These are phyloP conservation scores for Coregonus suidteri DNA, from an alignment of 2,797 vertebrate genomes.

Conservation along the genomic window DNA sequence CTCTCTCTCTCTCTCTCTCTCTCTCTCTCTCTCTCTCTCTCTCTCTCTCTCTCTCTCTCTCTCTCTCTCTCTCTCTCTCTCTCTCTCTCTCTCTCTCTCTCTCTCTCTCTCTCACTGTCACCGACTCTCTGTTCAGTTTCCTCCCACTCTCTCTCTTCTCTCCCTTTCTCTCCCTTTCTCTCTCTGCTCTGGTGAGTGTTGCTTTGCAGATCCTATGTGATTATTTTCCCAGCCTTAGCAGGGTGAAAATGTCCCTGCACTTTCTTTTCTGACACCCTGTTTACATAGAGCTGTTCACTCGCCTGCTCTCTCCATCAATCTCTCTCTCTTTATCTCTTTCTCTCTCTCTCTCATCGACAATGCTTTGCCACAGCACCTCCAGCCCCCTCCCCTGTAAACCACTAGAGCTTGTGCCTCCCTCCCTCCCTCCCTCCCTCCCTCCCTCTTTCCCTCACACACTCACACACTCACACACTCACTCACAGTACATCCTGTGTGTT, in stretches of 20 bases:
- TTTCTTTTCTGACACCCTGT: constrained; percentile 63
- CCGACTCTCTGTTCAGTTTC: neutral
- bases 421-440: constrained; percentile 1
- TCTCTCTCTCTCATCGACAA: neutral
- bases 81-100: constrained; percentile 21
- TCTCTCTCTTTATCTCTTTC: constrained; percentile 2
- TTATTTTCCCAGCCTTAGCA: constrained; percentile 26
- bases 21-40: no score
- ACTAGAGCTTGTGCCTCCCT: constrained; percentile 28
- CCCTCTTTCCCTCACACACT: neutral
- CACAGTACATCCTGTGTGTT: constrained; percentile 31
- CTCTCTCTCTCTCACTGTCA: constrained; percentile 10
- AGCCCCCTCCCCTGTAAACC: constrained; percentile 24
- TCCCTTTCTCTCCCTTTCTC: neutral
- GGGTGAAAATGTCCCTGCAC: constrained; percentile 46
- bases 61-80: no score
- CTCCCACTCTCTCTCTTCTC: constrained; percentile 5
- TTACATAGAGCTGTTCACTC: constrained; percentile 46
- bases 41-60: no score
- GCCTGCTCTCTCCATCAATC: neutral
- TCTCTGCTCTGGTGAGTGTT: constrained; percentile 32
- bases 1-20: neutral
- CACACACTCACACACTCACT: constrained; percentile 4
- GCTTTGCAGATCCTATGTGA: constrained; percentile 32
- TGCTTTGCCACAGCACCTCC: neutral